Evolutionary conservation across 2,113 vertebrate species (phyloP).

Genomic region (Mormyrus lacerda): DNA sequence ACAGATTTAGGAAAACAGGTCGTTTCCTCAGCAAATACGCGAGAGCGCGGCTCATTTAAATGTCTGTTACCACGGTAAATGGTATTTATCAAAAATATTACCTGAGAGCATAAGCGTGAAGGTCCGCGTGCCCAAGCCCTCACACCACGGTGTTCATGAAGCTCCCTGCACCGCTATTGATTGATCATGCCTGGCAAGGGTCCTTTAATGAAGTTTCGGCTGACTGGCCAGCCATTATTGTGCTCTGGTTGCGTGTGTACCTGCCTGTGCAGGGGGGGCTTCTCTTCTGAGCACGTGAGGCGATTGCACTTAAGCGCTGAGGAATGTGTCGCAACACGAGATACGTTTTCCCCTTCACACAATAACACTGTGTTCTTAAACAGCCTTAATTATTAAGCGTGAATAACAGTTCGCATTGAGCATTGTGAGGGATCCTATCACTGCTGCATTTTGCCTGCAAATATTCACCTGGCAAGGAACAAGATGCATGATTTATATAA

Average conservation of each 20-base stretch:
- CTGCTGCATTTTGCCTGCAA: neutral
- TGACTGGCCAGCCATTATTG: slow-evolving; percentile 43
- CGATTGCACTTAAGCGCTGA: neutral
- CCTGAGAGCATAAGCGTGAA: neutral
- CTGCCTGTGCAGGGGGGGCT: slow-evolving; percentile 1
- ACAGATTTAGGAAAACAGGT: neutral
- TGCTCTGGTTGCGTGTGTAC: slow-evolving; percentile 19
- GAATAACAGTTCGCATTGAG: neutral
- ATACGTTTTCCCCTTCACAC: neutral
- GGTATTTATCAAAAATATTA: slow-evolving; percentile 7
- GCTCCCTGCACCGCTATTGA: slow-evolving; percentile 33
- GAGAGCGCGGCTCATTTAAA: neutral
- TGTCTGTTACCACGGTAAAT: neutral
- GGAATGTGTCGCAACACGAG: neutral
- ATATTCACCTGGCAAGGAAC: neutral
- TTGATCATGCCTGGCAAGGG: slow-evolving; percentile 44
- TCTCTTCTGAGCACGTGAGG: slow-evolving; percentile 2
- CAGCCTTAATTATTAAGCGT: neutral
- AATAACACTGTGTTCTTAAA: neutral
- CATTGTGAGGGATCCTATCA: neutral
- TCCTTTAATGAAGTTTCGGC: slow-evolving; percentile 60
- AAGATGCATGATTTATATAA: neutral
- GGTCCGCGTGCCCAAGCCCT: neutral
- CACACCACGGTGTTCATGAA: neutral
- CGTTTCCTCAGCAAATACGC: neutral